Evolutionary conservation across 1,140 invertebrate genomes (phyloP).

Genomic region (Thereuonema tuberculata): DNA sequence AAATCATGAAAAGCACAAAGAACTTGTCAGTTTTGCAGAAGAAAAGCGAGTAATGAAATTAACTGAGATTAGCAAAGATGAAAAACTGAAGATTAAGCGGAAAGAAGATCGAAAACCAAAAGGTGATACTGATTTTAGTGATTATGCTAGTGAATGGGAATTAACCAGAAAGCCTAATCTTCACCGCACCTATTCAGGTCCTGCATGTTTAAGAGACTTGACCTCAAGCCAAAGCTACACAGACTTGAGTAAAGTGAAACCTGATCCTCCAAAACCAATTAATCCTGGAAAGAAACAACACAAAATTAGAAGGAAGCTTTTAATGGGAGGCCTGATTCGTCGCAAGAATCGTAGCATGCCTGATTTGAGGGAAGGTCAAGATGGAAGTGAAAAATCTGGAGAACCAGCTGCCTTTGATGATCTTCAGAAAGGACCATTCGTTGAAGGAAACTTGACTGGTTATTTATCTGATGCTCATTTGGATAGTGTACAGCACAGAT

Average conservation of each 20-base stretch:
- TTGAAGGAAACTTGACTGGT: constrained; percentile 44
- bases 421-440: constrained; percentile 43
- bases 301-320: constrained; percentile 67
- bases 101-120: constrained; percentile 43
- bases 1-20: constrained; percentile 1
- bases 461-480: constrained; percentile 76
- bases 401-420: constrained; percentile 16
- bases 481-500: constrained; percentile 40
- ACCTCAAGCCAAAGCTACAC: not conserved
- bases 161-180: constrained; percentile 15
- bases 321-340: constrained; percentile 76
- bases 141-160: constrained; percentile 24
- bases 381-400: constrained; percentile 16
- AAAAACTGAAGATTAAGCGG: not conserved
- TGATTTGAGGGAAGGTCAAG: constrained; percentile 59
- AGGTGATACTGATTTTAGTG: constrained; percentile 18
- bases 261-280: constrained; percentile 18
- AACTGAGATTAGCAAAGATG: not conserved
- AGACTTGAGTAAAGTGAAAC: constrained; percentile 41
- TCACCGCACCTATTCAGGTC: constrained; percentile 18
- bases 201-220: constrained; percentile 8
- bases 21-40: not conserved
- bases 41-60: not conserved
- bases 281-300: constrained; percentile 67
- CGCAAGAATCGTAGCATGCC: constrained; percentile 83